Base-by-base conservation (phyloP, 37 sponge, comb jelly and placozoan species). In the Crambe crambe region DNA sequence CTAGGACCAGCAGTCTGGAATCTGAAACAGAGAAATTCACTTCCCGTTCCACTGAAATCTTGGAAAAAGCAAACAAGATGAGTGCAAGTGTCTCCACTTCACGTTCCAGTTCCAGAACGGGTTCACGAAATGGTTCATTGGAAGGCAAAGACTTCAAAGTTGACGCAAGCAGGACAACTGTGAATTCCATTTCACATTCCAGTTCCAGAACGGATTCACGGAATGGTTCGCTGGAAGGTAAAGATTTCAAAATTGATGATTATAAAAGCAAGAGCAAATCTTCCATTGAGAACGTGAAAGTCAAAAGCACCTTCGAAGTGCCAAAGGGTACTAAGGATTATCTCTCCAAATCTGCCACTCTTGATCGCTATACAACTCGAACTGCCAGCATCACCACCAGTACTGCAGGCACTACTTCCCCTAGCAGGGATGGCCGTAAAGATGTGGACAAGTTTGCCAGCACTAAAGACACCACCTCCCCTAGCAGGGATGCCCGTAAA, bases 101-200 rank as follows among this genome's bases (percentile, higher is more conserved):
- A n/a, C n/a, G n/a, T n/a, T n/a, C n/a, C n/a, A n/a, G n/a, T n/a
- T 47, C 51, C 6, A 47, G 51, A 47, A 47, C 51, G 12, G 12
- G 12, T 12, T 47, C 51, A 47, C 51, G 51, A 47, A 47, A 47
- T 12, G 12, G 12, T 47, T 47, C 51, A 6, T 47, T 47, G 6
- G 51, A 47, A 47, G 51, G 61, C 39, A 41, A 27, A 44, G 74
- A 73, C 37, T 42, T 20, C 26, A n/a, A 31, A 4, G 10, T 20
- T 3, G 62, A 56, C 29, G 31, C 74, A 10, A 37, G 34, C 30
- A 73, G 83, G 0, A 41, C 74, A 35, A n/a, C 39, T 6, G 56
- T 22, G 12, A 38, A 66, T n/a, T 80, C 67, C 27, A 31, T 78
- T 30, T 36, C 70, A 27, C 42, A 73, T 25, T 87, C 87, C 43